Conservation (phyloP, 1,140 invertebrate genomes). For the Zaprionus tsacasi region DNA sequence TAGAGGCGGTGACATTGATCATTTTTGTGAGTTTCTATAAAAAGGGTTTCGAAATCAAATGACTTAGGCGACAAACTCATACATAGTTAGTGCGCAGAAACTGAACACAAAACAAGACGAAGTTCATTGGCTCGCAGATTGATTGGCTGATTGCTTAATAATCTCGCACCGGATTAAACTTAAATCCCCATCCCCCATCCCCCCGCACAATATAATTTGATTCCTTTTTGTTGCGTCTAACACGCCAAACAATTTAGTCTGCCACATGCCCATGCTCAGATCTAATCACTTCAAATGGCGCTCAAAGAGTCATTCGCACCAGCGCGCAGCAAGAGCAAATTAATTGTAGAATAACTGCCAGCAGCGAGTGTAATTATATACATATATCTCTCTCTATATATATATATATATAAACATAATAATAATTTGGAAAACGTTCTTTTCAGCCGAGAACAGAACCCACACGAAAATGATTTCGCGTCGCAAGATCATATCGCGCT, state of each 20-base stretch:
- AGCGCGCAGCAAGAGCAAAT: conserved; percentile 27
- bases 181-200: not conserved
- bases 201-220: conserved; percentile 28
- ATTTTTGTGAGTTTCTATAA: conserved; percentile 36
- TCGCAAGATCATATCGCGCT: conserved; percentile 94
- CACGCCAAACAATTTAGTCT: conserved; percentile 42
- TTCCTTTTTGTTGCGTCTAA: conserved; percentile 29
- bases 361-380: conserved; percentile 38
- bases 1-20: conserved; percentile 71
- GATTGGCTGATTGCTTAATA: conserved; percentile 79
- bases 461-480: conserved; percentile 91
- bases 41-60: conserved; percentile 44
- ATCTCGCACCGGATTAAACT: conserved; percentile 64
- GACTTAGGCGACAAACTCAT: conserved; percentile 42
- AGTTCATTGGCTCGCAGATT: conserved; percentile 78
- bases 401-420: conserved; percentile 24
- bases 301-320: conserved; percentile 50
- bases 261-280: conserved; percentile 26
- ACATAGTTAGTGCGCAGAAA: not conserved
- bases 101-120: conserved; percentile 2
- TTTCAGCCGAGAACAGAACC: conserved; percentile 44
- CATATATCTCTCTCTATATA: conserved; percentile 18
- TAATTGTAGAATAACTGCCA: conserved; percentile 26
- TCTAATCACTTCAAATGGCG: conserved; percentile 52
- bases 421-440: conserved; percentile 62